Evolutionary conservation across 23 tunicate genomes (phyloP).

Genomic region (Ciona savignyi): DNA sequence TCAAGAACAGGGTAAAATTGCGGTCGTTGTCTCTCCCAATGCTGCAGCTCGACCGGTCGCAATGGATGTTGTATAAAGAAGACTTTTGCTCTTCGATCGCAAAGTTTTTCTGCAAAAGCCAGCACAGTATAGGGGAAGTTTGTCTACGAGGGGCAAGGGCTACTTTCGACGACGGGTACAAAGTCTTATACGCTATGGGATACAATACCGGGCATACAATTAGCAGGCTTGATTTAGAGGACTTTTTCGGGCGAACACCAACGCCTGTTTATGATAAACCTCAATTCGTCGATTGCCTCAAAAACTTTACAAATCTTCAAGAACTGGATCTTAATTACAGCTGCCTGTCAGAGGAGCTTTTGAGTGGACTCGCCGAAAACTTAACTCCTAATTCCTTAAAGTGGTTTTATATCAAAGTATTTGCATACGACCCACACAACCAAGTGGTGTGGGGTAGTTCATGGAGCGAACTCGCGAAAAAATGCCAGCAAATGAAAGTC

Average conservation of each 20-base stretch:
- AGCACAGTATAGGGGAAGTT: slow-evolving; percentile 58
- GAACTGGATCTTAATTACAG: slow-evolving; percentile 86
- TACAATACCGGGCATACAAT: slow-evolving; percentile 72
- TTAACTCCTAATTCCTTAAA: slow-evolving; percentile 35
- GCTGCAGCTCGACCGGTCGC: slow-evolving; percentile 82
- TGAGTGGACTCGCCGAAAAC: slow-evolving; percentile 42
- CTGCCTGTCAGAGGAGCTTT: slow-evolving; percentile 67
- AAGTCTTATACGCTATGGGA: slow-evolving; percentile 72
- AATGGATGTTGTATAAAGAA: slow-evolving; percentile 73
- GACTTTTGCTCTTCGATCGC: slow-evolving; percentile 73
- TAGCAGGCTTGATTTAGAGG: slow-evolving; percentile 50
- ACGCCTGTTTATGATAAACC: slow-evolving; percentile 51
- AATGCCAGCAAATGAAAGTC: slow-evolving; percentile 57
- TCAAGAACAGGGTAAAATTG: slow-evolving; percentile 38
- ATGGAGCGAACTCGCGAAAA: slow-evolving; percentile 45
- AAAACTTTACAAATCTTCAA: slow-evolving; percentile 46
- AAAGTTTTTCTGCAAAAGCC: slow-evolving; percentile 70
- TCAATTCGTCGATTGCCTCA: slow-evolving; percentile 78
- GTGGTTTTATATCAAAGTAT: slow-evolving; percentile 53
- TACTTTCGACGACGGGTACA: slow-evolving; percentile 69
- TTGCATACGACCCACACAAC: slow-evolving; percentile 68
- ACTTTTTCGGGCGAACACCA: slow-evolving; percentile 38
- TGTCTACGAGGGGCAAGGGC: slow-evolving; percentile 65
- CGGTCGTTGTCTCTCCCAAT: slow-evolving; percentile 56
- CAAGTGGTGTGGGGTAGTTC: slow-evolving; percentile 72